These are phyloP conservation scores for Heteropelma amictum DNA, from an alignment of 2,888 invertebrate genomes.

Conservation along the genomic window DNA sequence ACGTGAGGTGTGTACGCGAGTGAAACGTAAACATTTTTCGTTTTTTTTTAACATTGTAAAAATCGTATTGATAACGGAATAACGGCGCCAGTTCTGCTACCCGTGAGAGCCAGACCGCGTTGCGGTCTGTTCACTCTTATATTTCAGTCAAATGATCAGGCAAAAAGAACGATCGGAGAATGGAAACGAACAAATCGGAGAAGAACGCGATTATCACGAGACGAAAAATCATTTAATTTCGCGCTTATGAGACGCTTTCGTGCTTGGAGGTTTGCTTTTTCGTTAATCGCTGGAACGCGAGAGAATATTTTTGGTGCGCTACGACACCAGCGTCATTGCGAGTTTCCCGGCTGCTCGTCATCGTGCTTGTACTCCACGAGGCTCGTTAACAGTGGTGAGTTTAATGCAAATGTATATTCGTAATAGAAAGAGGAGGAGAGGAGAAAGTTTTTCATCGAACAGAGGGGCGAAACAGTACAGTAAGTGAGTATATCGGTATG, in stretches of 20 bases:
- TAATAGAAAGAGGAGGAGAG: conserved; percentile 26
- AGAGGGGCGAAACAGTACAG: conserved; percentile 32
- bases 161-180: not conserved
- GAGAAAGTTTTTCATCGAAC: conserved; percentile 25
- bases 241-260: conserved; percentile 6
- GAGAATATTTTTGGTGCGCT: not conserved
- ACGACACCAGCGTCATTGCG: not conserved
- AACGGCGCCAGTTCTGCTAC: conserved; percentile 27
- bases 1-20: conserved; percentile 22
- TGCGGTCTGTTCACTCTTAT: not conserved
- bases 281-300: conserved; percentile 7
- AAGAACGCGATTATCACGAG: not conserved
- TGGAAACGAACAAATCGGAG: not conserved
- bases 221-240: not conserved
- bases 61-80: not conserved
- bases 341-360: conserved; percentile 11
- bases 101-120: conserved; percentile 28
- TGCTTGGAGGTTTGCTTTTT: conserved; percentile 14
- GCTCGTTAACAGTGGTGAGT: conserved; percentile 64
- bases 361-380: conserved; percentile 34
- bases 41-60: too few species aligned
- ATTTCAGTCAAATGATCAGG: not conserved
- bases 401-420: conserved; percentile 47
- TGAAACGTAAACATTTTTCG: conserved; percentile 14
- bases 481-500: too few species aligned